Conservation (phyloP, 2,797 vertebrate species). For the Anguilla anguilla region DNA sequence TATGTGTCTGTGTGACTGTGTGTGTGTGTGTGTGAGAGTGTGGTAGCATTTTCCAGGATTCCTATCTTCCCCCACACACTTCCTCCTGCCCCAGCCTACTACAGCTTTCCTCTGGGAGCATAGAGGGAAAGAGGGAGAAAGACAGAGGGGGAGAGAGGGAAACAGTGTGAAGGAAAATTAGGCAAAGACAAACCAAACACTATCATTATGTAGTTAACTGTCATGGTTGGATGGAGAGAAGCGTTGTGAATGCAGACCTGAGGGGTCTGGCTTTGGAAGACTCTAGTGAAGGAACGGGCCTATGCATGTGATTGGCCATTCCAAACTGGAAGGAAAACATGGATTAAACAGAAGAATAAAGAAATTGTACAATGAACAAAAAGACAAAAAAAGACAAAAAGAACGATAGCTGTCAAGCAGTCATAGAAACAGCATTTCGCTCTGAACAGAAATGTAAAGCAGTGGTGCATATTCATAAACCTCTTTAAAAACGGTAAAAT, state of each 20-base stretch:
- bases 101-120: constrained; percentile 50
- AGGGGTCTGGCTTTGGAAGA: not conserved
- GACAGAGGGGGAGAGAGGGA: not conserved
- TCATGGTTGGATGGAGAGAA: not conserved
- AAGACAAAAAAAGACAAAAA: too few species aligned
- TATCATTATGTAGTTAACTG: not conserved
- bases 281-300: not conserved
- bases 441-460: not conserved
- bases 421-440: not conserved
- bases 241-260: not conserved
- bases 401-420: too few species aligned
- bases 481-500: not conserved
- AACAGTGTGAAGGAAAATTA: not conserved
- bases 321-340: not conserved
- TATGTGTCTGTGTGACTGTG: too few species aligned
- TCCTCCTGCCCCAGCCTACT: constrained; percentile 60
- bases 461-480: not conserved
- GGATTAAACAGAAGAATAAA: not conserved
- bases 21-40: not conserved
- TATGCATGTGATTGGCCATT: too few species aligned
- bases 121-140: not conserved
- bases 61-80: constrained; percentile 67
- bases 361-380: too few species aligned
- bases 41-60: constrained; percentile 69
- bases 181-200: not conserved